Base-by-base conservation (phyloP, 2,113 vertebrate genomes). In the Leiothrix lutea region DNA sequence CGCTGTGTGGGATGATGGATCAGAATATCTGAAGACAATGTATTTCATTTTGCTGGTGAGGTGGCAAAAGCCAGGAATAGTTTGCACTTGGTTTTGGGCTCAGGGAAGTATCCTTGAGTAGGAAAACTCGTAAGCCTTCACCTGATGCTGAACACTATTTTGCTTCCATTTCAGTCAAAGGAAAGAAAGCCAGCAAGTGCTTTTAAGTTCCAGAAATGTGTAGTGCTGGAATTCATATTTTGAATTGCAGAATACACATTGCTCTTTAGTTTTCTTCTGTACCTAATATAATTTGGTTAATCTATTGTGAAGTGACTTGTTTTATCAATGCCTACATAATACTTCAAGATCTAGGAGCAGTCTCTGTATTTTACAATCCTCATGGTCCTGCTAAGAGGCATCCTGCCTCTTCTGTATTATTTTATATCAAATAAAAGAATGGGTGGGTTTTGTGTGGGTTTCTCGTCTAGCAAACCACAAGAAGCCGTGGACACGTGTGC, bases 11-110 rank as follows among this genome's bases (percentile, higher is more conserved):
- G 61, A 75, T 84, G 54, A 81, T 1, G 1, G 66, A 45, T 75
- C 38, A 79, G 66, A 74, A 13, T 61, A 81, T 87, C 57, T 79
- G 36, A 87, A 50, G 53, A 79, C 26, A 53, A 67, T 65, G 18
- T 29, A 67, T 75, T 54, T 77, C 62, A 14, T 60, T 91, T 94
- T 92, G 45, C 35, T 80, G 54, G 65, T 69, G 78, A 85, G 36
- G 47, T 70, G 67, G 42, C 17, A 31, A 92, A 80, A 80, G 16
- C 23, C 26, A 33, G 8, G 19, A 62, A 58, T 14, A 62, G 33
- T 45, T 90, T 69, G 51, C 44, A 17, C 53, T 81, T 7, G 2
- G 5, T 60, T 85, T 61, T 57, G 36, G n/a, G 31, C 48, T 73
- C 42, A 53, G 58, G 45, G 36, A 66, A 36, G 12, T 45, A 25